Base-by-base conservation (phyloP, 2,113 vertebrate species). In the Etheostoma spectabile region DNA sequence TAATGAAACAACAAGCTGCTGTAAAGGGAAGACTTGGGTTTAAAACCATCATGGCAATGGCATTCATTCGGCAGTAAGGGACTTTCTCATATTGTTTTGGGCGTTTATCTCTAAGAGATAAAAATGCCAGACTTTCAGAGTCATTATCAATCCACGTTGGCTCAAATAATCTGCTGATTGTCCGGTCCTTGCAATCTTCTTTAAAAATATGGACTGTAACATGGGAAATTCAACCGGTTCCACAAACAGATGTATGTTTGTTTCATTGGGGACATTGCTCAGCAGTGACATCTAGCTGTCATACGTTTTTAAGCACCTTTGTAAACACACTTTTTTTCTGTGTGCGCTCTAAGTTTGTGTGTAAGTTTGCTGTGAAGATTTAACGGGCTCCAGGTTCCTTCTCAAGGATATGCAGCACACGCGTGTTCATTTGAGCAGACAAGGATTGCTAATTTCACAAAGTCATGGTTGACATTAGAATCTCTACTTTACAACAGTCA, bases 21-120 rank as follows among this genome's bases (percentile, higher is more conserved):
- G 72, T 68, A 72, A 86, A 90, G 89, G 92, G 91, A 91, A 91
- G 90, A 91, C 89, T 90, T 82, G 45, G 74, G 53, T 65, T 81
- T 70, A 73, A 88, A 75, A 89, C 75, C 74, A 85, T 88, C 71
- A 22, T 4, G 74, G 65, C 80, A 48, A 68, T 45, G 52, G 85
- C 85, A 82, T 89, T 89, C 82, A 82, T 77, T 78, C 87, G 77
- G 70, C 85, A 75, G 72, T 72, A 79, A 73, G 66, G 68, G 89
- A 79, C 49, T 71, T 78, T 77, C 70, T 80, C 57, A 42, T 53
- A 18, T 69, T 14, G n/a, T 42, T 30, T 61, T 19, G 61, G 62
- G 51, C 57, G 19, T 62, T 63, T n/a, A 64, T 67, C 59, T 42
- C 33, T 15, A 24, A 72, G 13, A 69, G 65, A 77, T 74, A 18